A percentile compares a stretch with the other conserved stretches of the same genome.
Conservation (phyloP, 2,113 vertebrate species). For the Forbesichthys papilliferus region DNA sequence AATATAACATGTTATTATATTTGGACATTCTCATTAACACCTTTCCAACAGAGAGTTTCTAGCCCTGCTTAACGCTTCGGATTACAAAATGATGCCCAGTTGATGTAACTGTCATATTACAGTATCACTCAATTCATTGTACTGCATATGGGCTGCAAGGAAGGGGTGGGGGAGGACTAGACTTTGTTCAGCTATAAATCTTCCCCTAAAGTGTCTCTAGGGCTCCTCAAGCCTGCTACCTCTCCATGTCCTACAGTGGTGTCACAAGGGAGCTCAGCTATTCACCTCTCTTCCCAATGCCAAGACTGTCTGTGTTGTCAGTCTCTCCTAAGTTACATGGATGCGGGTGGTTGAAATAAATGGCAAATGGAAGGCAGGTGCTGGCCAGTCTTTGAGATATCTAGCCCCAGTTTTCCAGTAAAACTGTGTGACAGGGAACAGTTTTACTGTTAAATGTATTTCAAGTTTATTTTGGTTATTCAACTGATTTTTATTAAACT, state of each 20-base stretch:
- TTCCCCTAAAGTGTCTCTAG: conserved; percentile 30
- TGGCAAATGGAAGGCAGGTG: conserved; percentile 67
- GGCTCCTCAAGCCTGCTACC: conserved; percentile 21
- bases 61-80: conserved; percentile 12
- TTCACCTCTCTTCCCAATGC: conserved; percentile 52
- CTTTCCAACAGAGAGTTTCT: conserved; percentile 32
- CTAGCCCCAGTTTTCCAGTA: conserved; percentile 20
- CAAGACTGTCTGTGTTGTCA: conserved; percentile 62
- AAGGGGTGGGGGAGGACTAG: conserved; percentile 18
- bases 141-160: conserved; percentile 14
- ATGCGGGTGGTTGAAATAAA: conserved; percentile 70
- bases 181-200: conserved; percentile 24
- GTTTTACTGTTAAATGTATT: conserved; percentile 12
- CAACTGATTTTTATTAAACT: conserved; percentile 3
- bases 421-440: conserved; percentile 13
- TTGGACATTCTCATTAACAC: conserved; percentile 29
- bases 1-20: conserved; percentile 16
- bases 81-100: conserved; percentile 14
- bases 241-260: conserved; percentile 28
- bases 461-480: conserved; percentile 15
- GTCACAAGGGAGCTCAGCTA: conserved; percentile 36
- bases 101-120: conserved; percentile 23
- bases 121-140: conserved; percentile 19
- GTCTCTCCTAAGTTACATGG: conserved; percentile 60
- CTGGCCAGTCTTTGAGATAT: conserved; percentile 64